Base-by-base conservation (phyloP, 92 coral and sea anemone genomes). In the Galaxea fascicularis region DNA sequence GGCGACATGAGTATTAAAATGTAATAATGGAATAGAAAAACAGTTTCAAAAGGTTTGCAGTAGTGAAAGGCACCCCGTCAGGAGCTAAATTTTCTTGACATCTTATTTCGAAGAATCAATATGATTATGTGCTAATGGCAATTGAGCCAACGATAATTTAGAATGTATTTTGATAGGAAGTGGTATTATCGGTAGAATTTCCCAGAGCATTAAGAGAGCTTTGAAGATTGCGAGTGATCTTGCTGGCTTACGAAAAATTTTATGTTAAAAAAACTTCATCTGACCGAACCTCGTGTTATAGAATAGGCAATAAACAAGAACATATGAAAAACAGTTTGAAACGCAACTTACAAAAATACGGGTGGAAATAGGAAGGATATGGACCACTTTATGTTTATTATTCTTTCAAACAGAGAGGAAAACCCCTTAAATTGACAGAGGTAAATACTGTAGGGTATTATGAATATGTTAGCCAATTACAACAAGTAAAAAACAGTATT, bases 101-200 rank as follows among this genome's bases (percentile, higher is more conserved):
- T n/a, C 69, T 24, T 21, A 27, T 17, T 64, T 44, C 47, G 27
- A 9, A 9, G 63, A 65, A 65, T 78, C 73, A 78, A 13, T 49
- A 47, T 78, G 45, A 77, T 11, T 45, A 78, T 46, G 62, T 66
- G 62, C 53, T 66, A 79, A 79, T 79, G 75, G 24, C 1, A 64
- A 78, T 16, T 46, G 59, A 63, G n/a, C 45, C 9, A 63, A 3
- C 16, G 72, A 45, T 45, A 46, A 62, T 58, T 58, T 41, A 8
- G 21, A 62, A 35, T 44, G 71, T 60, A 65, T 51, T 47, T 74
- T 29, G 60, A 45, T 24, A 17, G 10, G 14, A 79, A 0, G n/a
- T 7, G 4, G 18, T 17, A 20, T 21, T 28, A 28, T 18, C 35
- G 35, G 15, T 17, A 27, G 45, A 47, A 26, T 31, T 79, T 67